These are phyloP conservation scores for Linnaemya vulpina DNA, from an alignment of 2,888 invertebrate species.

Conservation along the genomic window DNA sequence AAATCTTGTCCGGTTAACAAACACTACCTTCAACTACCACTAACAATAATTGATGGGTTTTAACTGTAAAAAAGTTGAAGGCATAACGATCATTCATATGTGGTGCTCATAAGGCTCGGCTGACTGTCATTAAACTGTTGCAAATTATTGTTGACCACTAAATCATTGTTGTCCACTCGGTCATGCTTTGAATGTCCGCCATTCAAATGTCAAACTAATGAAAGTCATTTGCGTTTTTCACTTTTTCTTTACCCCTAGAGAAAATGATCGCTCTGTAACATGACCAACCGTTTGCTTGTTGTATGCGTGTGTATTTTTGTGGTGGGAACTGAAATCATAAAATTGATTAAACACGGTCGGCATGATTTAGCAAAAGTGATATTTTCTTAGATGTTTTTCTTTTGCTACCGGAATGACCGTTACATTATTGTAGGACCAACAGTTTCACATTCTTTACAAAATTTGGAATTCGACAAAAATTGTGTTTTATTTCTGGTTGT, in stretches of 20 bases:
- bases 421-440: constrained; percentile 48
- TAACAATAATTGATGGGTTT: constrained; percentile 65
- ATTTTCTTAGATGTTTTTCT: background rate
- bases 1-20: constrained; percentile 52
- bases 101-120: constrained; percentile 3
- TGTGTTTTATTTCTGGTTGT: constrained; percentile 52
- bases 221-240: constrained; percentile 62
- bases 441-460: constrained; percentile 1
- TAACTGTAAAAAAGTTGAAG: background rate
- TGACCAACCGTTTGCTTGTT: background rate
- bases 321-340: constrained; percentile 56
- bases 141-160: constrained; percentile 70
- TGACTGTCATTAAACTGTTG: constrained; percentile 46
- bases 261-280: constrained; percentile 1
- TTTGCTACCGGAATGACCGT: constrained; percentile 46
- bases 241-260: constrained; percentile 12
- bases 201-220: constrained; percentile 71
- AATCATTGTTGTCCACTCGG: constrained; percentile 43
- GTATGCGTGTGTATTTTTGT: constrained; percentile 32
- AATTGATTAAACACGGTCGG: constrained; percentile 63
- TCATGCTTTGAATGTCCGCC: constrained; percentile 36
- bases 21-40: constrained; percentile 54
- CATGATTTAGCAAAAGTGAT: constrained; percentile 53
- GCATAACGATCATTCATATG: background rate
- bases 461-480: constrained; percentile 40